phyloP scores from a whole-genome alignment of 2,888 invertebrate genomes.

The Hirudinaria manillensis region DNA sequence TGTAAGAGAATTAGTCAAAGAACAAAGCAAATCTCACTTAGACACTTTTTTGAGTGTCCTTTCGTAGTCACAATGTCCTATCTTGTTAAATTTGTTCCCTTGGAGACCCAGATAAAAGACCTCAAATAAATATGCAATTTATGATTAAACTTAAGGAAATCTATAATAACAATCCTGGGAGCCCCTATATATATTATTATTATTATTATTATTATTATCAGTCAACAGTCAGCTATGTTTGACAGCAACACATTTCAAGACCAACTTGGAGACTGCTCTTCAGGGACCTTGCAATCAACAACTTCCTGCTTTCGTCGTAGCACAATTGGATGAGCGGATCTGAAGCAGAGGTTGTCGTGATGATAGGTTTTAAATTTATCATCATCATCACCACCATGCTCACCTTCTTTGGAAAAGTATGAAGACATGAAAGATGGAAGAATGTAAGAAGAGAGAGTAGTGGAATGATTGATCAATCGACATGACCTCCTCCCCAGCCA shows the following conservation, averaged over 20 bases:
- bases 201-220: too few relatives aligned
- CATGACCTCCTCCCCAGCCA: constrained; percentile 23
- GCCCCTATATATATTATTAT: too few relatives aligned
- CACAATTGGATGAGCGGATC: constrained; percentile 80
- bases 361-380: not conserved
- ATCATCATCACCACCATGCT: not conserved
- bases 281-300: constrained; percentile 82
- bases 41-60: constrained; percentile 15
- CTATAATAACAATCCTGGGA: too few relatives aligned
- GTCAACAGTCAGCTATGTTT: not conserved
- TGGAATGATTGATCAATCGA: constrained; percentile 69
- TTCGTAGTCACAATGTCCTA: constrained; percentile 11
- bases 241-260: not conserved
- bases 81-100: constrained; percentile 14
- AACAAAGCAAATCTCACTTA: not conserved
- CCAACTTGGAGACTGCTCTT: constrained; percentile 65
- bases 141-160: not conserved
- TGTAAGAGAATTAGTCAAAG: too few relatives aligned
- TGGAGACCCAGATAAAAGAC: constrained; percentile 23
- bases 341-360: constrained; percentile 3
- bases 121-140: not conserved
- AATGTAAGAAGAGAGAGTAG: constrained; percentile 75
- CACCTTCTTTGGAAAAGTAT: constrained; percentile 66
- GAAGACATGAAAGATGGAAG: constrained; percentile 82
- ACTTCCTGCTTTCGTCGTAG: constrained; percentile 79